Evolutionary conservation across 2,797 vertebrate genomes (phyloP).

Genomic region (Siniperca obscura): DNA sequence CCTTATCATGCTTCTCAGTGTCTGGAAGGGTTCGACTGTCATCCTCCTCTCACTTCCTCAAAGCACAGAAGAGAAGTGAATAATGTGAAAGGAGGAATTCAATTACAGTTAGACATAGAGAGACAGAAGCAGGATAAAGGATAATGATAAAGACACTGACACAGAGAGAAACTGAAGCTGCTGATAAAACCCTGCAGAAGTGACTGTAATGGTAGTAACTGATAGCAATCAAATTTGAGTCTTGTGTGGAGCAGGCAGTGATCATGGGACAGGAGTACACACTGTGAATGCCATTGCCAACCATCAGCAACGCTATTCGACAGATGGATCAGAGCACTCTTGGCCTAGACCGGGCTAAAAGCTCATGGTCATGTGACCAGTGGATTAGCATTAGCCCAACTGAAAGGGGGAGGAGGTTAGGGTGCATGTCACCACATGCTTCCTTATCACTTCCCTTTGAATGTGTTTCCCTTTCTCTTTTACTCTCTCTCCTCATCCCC

Average conservation of each 20-base stretch:
- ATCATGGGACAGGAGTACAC: slow-evolving; percentile 51
- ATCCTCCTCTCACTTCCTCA: slow-evolving; percentile 27
- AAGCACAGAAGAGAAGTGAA: neutral
- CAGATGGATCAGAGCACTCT: slow-evolving; percentile 75
- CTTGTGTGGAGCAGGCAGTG: slow-evolving; percentile 40
- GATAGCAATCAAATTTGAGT: slow-evolving; percentile 42
- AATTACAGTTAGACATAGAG: slow-evolving; percentile 20
- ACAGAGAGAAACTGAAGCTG: neutral
- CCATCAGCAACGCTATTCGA: slow-evolving; percentile 72
- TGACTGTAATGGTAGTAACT: neutral
- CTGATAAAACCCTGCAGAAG: slow-evolving; percentile 18
- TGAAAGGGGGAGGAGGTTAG: slow-evolving; percentile 73
- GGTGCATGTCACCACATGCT: slow-evolving; percentile 72
- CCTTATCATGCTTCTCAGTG: slow-evolving; percentile 59
- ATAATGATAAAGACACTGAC: neutral
- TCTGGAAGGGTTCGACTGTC: slow-evolving; percentile 28
- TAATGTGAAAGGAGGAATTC: slow-evolving; percentile 1
- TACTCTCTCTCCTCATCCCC: neutral
- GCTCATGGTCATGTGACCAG: slow-evolving; percentile 78
- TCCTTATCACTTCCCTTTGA: slow-evolving; percentile 78
- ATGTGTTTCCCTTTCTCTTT: slow-evolving; percentile 69
- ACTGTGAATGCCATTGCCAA: slow-evolving; percentile 71
- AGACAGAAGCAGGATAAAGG: neutral
- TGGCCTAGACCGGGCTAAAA: slow-evolving; percentile 69
- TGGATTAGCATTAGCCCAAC: slow-evolving; percentile 81